Percentiles rank a stretch among this genome's conserved stretches.
These are phyloP conservation scores for Phlogophora meticulosa DNA, from an alignment of 2,888 invertebrate species.

Conservation along the genomic window DNA sequence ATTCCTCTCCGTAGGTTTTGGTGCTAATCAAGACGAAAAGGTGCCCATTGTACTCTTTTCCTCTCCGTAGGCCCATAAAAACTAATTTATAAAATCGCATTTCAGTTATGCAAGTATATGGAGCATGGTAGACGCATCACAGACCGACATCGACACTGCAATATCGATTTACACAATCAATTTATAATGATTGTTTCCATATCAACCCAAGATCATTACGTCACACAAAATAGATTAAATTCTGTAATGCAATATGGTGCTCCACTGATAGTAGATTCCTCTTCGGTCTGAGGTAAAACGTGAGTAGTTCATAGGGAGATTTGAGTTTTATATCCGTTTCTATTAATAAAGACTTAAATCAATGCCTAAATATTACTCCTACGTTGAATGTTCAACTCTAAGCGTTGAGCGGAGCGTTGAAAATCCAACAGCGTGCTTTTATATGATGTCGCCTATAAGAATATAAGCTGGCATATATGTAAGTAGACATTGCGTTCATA, in stretches of 20 bases:
- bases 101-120: neutral
- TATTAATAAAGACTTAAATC: no score
- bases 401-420: no score
- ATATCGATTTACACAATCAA: no score
- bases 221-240: neutral
- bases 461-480: conserved; percentile 23
- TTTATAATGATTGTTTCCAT: no score
- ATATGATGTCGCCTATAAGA: conserved; percentile 14
- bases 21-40: neutral
- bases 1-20: no score
- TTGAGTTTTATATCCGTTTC: neutral
- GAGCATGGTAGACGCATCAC: no score
- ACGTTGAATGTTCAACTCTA: no score
- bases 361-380: no score
- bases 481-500: conserved; percentile 8
- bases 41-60: no score
- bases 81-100: neutral
- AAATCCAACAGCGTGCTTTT: no score
- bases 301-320: neutral
- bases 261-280: neutral
- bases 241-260: conserved; percentile 1
- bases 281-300: neutral
- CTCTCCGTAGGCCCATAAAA: neutral
- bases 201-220: conserved; percentile 9
- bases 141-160: no score